These are phyloP conservation scores for Drosophila kikkawai DNA, from an alignment of 1,140 invertebrate genomes.

Conservation along the genomic window DNA sequence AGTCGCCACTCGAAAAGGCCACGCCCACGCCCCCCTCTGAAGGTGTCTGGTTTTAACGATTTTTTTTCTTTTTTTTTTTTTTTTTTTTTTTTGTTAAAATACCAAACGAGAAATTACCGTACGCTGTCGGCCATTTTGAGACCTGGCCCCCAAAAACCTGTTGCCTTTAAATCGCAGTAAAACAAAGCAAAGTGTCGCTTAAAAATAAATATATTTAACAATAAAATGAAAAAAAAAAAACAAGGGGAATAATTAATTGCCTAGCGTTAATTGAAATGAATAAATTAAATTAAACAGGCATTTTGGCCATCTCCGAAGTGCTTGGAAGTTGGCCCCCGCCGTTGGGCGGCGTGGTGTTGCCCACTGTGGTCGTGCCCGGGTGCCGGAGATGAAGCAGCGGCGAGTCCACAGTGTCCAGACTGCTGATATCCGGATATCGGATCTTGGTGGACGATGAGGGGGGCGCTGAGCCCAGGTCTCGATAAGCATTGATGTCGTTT, in stretches of 20 bases:
- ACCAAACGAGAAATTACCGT: slow-evolving; percentile 35
- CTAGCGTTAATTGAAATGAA: slow-evolving; percentile 42
- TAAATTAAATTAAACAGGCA: slow-evolving; percentile 55
- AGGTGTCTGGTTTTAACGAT: slow-evolving; percentile 33
- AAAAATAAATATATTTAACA: slow-evolving; percentile 65
- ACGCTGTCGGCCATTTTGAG: slow-evolving; percentile 30
- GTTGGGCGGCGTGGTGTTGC: background rate
- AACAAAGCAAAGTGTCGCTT: slow-evolving; percentile 33
- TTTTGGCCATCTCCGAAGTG: slow-evolving; percentile 31
- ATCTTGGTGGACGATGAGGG: slow-evolving; percentile 4
- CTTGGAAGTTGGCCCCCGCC: background rate
- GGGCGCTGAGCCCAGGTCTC: slow-evolving; percentile 34
- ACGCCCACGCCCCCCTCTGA: slow-evolving; percentile 28
- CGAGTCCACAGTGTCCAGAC: slow-evolving; percentile 67
- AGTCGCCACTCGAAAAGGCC: slow-evolving; percentile 31
- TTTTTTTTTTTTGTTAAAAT: slow-evolving; percentile 1
- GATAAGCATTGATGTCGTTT: slow-evolving; percentile 69
- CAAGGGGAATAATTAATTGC: slow-evolving; percentile 37
- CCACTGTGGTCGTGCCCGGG: background rate
- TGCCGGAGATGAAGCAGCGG: slow-evolving; percentile 62
- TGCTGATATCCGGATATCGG: slow-evolving; percentile 33
- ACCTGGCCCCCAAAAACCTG: slow-evolving; percentile 28
- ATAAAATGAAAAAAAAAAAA: slow-evolving; percentile 32
- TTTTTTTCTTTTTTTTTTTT: background rate
- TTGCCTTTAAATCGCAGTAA: slow-evolving; percentile 23